A percentile compares a stretch with the other conserved stretches of the same genome.
These are phyloP conservation scores for Cavia aperea DNA, from an alignment of 2,113 vertebrate genomes.

Conservation along the genomic window DNA sequence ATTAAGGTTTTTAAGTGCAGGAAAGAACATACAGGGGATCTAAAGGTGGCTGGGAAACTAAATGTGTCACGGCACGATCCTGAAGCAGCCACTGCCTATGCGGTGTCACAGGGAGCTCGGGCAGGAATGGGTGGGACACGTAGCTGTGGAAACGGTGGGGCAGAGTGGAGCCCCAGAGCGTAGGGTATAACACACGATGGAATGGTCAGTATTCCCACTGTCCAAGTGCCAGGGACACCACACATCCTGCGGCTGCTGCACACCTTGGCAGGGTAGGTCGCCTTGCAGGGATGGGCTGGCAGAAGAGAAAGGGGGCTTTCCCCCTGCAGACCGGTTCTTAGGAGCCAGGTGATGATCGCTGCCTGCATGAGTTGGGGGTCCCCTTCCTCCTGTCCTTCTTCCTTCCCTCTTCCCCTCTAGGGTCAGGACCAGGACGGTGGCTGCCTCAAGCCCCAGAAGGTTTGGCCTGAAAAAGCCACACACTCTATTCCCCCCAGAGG, in stretches of 20 bases:
- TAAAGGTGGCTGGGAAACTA: neutral
- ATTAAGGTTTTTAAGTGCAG: neutral
- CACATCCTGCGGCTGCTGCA: rapidly evolving
- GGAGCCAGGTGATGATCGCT: rapidly evolving
- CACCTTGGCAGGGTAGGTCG: neutral
- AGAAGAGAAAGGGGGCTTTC: neutral
- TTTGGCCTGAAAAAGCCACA: no score
- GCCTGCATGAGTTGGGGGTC: neutral
- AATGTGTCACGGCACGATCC: neutral
- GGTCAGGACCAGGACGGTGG: neutral
- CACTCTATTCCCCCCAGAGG: neutral
- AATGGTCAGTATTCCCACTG: neutral
- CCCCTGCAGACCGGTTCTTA: neutral
- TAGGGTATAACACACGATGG: rapidly evolving
- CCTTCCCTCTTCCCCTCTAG: neutral
- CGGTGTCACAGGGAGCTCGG: neutral
- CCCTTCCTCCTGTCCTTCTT: rapidly evolving
- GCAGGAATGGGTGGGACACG: neutral
- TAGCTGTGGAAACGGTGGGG: rapidly evolving
- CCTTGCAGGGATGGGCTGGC: no score
- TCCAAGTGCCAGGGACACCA: rapidly evolving
- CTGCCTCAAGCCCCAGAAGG: neutral
- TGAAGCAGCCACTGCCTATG: neutral
- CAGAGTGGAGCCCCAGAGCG: rapidly evolving
- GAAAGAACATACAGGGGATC: neutral